phyloP scores from a whole-genome alignment of 2,113 vertebrate species.

The Atractosteus spatula region DNA sequence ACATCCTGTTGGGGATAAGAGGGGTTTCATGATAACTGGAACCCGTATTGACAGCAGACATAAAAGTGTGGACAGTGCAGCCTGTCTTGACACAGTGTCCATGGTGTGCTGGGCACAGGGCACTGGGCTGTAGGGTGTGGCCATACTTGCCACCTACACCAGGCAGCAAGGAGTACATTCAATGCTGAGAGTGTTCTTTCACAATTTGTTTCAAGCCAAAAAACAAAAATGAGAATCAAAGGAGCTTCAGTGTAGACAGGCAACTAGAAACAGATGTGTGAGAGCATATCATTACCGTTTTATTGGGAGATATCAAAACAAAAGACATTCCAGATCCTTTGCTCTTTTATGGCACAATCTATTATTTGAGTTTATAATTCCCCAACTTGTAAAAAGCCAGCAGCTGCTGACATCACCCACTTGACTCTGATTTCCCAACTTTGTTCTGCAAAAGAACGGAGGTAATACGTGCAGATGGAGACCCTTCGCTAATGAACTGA shows the following conservation, averaged over 20 bases:
- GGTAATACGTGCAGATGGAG: conserved; percentile 14
- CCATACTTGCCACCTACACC: too few relatives aligned
- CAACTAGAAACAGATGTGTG: conserved; percentile 70
- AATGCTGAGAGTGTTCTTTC: too few relatives aligned
- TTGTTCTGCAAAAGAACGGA: conserved; percentile 33
- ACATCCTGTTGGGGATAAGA: too few relatives aligned
- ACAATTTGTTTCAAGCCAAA: too few relatives aligned
- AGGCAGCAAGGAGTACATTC: too few relatives aligned
- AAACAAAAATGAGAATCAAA: not conserved
- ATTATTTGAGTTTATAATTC: conserved; percentile 23
- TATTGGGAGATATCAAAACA: conserved; percentile 65
- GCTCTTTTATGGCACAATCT: conserved; percentile 28
- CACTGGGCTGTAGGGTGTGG: too few relatives aligned
- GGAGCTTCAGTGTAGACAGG: conserved; percentile 48
- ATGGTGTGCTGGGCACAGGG: too few relatives aligned
- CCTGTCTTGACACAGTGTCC: too few relatives aligned
- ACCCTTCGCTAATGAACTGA: conserved; percentile 21
- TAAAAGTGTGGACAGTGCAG: too few relatives aligned
- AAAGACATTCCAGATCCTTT: conserved; percentile 39
- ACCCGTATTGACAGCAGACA: too few relatives aligned
- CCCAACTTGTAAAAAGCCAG: conserved; percentile 15
- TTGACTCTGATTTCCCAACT: conserved; percentile 26
- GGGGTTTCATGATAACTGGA: too few relatives aligned
- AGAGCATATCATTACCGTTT: conserved; percentile 58
- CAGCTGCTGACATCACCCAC: conserved; percentile 34